Evolutionary conservation across 2,888 invertebrate species (phyloP).

Genomic region (Apamea monoglypha): DNA sequence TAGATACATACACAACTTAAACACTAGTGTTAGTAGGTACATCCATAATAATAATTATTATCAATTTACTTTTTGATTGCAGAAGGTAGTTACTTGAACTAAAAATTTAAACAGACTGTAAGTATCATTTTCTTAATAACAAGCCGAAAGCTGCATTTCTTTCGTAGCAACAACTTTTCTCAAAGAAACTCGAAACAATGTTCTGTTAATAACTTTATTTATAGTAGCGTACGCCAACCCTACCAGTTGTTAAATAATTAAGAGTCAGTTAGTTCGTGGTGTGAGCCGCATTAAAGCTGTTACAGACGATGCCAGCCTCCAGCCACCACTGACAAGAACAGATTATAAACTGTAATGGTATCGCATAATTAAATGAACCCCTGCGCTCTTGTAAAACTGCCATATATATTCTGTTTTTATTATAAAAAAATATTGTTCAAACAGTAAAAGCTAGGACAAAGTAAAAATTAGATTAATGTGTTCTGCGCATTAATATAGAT

Average conservation of each 20-base stretch:
- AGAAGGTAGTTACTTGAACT: neutral
- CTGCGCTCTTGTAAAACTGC: constrained; percentile 42
- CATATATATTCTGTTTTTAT: constrained; percentile 19
- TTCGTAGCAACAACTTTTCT: constrained; percentile 2
- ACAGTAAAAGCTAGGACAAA: constrained; percentile 7
- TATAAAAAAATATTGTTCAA: constrained; percentile 26
- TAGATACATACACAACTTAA: no score
- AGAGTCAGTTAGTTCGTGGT: constrained; percentile 81
- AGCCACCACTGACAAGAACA: constrained; percentile 45
- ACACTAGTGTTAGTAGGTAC: no score
- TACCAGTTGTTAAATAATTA: constrained; percentile 82
- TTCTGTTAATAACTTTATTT: constrained; percentile 23
- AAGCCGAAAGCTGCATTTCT: neutral
- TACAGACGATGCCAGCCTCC: constrained; percentile 66
- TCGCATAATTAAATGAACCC: constrained; percentile 58
- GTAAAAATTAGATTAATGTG: constrained; percentile 22
- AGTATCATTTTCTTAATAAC: neutral
- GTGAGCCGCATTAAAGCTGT: constrained; percentile 78
- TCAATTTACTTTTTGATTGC: neutral
- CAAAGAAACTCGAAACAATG: constrained; percentile 3
- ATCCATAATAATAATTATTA: no score
- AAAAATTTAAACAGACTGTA: neutral
- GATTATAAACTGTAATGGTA: constrained; percentile 63
- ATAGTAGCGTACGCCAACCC: constrained; percentile 36
- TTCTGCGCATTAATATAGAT: constrained; percentile 18